Evolutionary conservation across 1,140 invertebrate genomes (phyloP).

Genomic region (Drosophila sp.): DNA sequence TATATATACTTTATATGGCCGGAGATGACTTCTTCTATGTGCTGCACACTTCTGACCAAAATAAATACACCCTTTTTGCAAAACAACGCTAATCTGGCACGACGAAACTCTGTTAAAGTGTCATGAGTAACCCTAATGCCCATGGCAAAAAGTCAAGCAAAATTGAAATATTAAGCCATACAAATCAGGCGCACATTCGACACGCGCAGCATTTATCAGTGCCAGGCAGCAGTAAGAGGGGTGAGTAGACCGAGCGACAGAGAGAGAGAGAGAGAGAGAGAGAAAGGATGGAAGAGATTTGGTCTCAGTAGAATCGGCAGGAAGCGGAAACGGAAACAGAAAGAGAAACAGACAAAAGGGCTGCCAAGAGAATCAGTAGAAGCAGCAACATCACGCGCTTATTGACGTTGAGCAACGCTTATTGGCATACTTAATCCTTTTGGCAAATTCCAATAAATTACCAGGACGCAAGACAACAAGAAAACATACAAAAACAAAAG

Average conservation of each 20-base stretch:
- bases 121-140: conserved; percentile 32
- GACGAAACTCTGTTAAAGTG: too few species aligned
- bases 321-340: conserved; percentile 57
- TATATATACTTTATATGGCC: too few species aligned
- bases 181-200: conserved; percentile 70
- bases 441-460: conserved; percentile 80
- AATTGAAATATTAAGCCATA: conserved; percentile 77
- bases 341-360: conserved; percentile 57
- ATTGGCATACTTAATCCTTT: conserved; percentile 80
- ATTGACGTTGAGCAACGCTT: conserved; percentile 79
- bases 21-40: too few species aligned
- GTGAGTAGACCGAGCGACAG: background rate
- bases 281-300: background rate
- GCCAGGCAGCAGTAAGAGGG: background rate
- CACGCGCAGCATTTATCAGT: conserved; percentile 66
- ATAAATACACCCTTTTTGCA: too few species aligned
- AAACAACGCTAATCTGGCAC: too few species aligned
- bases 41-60: too few species aligned
- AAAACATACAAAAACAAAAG: conserved; percentile 27
- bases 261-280: background rate
- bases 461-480: conserved; percentile 37
- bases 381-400: conserved; percentile 46
- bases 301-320: conserved; percentile 13
- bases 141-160: conserved; percentile 25
- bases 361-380: conserved; percentile 26